phyloP scores from a whole-genome alignment of 1,140 invertebrate genomes.

The Varroa destructor region DNA sequence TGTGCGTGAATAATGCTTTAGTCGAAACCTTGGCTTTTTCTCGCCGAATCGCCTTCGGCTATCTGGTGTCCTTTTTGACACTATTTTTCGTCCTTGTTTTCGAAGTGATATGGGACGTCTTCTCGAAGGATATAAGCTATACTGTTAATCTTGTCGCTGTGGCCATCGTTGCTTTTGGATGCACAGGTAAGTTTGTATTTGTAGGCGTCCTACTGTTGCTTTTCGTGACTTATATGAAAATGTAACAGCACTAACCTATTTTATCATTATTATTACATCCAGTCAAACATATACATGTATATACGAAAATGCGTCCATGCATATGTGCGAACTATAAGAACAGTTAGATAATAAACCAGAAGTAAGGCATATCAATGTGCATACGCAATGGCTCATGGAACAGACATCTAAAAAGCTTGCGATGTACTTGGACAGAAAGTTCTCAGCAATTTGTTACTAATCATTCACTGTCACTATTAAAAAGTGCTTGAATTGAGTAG shows the following conservation, averaged over 20 bases:
- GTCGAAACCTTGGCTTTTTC: conserved; percentile 67
- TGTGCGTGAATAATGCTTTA: conserved; percentile 67
- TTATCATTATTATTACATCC: too few species aligned
- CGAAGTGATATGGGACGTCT: conserved; percentile 68
- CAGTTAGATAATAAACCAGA: too few species aligned
- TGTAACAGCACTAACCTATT: background rate
- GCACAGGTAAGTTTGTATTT: conserved; percentile 51
- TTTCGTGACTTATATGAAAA: background rate
- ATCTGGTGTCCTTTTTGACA: conserved; percentile 62
- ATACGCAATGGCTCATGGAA: too few species aligned
- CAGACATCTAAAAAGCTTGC: too few species aligned
- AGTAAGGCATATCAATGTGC: too few species aligned
- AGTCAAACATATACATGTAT: too few species aligned
- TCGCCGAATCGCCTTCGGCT: conserved; percentile 71
- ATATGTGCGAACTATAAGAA: too few species aligned
- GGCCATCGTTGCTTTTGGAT: conserved; percentile 68
- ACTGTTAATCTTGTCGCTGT: conserved; percentile 67
- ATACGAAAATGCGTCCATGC: too few species aligned
- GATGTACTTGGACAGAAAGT: too few species aligned
- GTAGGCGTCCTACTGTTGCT: background rate
- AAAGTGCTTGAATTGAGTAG: too few species aligned
- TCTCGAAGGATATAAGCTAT: conserved; percentile 56
- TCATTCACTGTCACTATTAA: too few species aligned
- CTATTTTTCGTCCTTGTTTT: conserved; percentile 66
- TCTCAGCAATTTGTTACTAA: too few species aligned